These are phyloP conservation scores for Leptinotarsa defecta DNA, from an alignment of 1,140 invertebrate genomes.

Conservation along the genomic window DNA sequence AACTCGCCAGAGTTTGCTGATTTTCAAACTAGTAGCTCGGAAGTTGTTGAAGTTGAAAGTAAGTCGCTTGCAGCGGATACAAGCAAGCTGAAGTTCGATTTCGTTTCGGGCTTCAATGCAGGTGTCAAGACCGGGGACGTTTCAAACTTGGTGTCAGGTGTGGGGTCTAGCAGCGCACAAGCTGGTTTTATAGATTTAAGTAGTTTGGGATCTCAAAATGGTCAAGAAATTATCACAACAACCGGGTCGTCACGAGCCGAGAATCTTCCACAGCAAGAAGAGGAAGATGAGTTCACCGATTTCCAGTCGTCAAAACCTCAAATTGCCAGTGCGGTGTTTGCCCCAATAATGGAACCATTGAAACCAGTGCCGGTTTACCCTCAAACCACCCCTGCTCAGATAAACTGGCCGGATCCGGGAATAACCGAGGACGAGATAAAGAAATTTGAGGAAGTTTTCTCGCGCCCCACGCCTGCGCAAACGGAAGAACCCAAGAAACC, in stretches of 20 bases:
- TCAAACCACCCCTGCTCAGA: slow-evolving; percentile 40
- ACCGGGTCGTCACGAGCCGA: neutral
- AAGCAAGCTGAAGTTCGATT: too few species aligned
- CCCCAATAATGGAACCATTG: slow-evolving; percentile 39
- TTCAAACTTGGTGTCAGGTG: neutral
- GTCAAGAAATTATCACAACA: too few species aligned
- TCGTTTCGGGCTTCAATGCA: too few species aligned
- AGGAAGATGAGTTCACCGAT: slow-evolving; percentile 51
- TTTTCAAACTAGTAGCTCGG: slow-evolving; percentile 43
- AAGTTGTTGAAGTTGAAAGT: too few species aligned
- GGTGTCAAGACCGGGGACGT: neutral
- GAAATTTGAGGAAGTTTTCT: slow-evolving; percentile 39
- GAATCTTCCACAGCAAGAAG: slow-evolving; percentile 9
- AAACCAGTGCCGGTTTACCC: slow-evolving; percentile 38
- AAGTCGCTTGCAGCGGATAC: too few species aligned
- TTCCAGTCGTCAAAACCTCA: slow-evolving; percentile 45
- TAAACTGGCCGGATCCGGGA: slow-evolving; percentile 69
- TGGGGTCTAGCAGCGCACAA: neutral
- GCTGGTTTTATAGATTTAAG: neutral
- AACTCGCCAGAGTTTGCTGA: slow-evolving; percentile 45
- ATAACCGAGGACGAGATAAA: slow-evolving; percentile 67
- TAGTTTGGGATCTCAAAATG: too few species aligned
- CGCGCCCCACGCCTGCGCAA: slow-evolving; percentile 28
- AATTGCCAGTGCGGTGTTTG: neutral
- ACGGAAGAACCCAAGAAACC: neutral